Conservation (phyloP, 2,888 invertebrate species). For the Hyppa rectilinea region DNA sequence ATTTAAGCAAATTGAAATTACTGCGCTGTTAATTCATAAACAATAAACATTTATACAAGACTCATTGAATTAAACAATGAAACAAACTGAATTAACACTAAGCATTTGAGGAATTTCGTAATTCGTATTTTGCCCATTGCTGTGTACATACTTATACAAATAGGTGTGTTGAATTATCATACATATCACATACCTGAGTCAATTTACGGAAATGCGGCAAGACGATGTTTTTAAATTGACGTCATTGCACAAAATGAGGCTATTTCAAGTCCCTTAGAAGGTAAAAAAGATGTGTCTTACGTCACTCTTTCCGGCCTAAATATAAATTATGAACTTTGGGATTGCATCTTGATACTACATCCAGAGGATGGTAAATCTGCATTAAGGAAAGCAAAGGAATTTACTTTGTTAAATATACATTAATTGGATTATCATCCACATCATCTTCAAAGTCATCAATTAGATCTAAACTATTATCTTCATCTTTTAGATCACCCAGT, state of each 20-base stretch:
- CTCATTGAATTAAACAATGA: constrained; percentile 19
- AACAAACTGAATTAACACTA: constrained; percentile 15
- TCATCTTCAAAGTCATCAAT: neutral
- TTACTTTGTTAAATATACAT: neutral
- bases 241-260: constrained; percentile 39
- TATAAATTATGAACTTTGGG: constrained; percentile 13
- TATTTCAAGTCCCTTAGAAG: constrained; percentile 9
- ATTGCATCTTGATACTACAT: neutral
- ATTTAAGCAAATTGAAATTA: constrained; percentile 1
- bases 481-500: neutral
- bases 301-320: neutral
- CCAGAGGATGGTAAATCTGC: neutral
- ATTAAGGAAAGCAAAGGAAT: neutral
- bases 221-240: constrained; percentile 31
- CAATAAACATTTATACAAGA: constrained; percentile 12
- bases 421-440: no score
- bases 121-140: constrained; percentile 33
- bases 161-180: constrained; percentile 36
- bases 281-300: neutral
- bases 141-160: constrained; percentile 14
- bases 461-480: neutral
- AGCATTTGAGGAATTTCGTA: constrained; percentile 33
- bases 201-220: constrained; percentile 47
- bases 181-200: constrained; percentile 42
- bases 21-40: neutral